Evolutionary conservation across 2,113 vertebrate genomes (phyloP).

Genomic region (Camelus dromedarius): DNA sequence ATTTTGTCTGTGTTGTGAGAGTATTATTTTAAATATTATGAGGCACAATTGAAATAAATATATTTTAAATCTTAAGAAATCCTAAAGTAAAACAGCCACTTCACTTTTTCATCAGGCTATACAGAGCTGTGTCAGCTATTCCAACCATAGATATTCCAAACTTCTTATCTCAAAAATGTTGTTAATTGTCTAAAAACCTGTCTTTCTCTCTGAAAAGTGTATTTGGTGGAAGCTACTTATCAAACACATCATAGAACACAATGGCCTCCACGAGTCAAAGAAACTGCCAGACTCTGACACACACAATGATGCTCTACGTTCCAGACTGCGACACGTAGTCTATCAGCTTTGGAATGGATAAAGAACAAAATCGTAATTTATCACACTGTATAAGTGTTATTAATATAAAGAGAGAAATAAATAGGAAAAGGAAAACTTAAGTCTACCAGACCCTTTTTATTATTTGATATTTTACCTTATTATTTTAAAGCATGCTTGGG

Average conservation of each 20-base stretch:
- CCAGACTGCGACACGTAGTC: background rate
- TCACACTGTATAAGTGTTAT: background rate
- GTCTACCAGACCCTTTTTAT: slow-evolving; percentile 37
- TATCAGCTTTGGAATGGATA: background rate
- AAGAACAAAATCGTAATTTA: background rate
- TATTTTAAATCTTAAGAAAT: background rate
- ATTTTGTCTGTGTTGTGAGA: background rate
- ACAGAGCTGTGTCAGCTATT: background rate
- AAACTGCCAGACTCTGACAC: background rate
- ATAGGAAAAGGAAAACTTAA: background rate
- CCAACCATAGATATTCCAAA: background rate
- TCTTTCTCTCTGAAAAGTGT: background rate
- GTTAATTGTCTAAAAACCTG: background rate
- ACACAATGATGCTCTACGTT: background rate
- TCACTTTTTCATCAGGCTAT: background rate
- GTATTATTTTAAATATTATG: background rate
- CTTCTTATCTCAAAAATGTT: background rate
- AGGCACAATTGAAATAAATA: background rate
- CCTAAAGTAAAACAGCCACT: background rate
- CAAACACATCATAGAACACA: background rate
- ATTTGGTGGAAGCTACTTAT: background rate
- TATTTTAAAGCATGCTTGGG: slow-evolving; percentile 20
- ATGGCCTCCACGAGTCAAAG: background rate
- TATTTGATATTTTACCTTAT: slow-evolving; percentile 51
- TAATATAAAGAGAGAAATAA: background rate